phyloP scores from a whole-genome alignment of 2,797 vertebrate species.

The Loris lydekkerianus region DNA sequence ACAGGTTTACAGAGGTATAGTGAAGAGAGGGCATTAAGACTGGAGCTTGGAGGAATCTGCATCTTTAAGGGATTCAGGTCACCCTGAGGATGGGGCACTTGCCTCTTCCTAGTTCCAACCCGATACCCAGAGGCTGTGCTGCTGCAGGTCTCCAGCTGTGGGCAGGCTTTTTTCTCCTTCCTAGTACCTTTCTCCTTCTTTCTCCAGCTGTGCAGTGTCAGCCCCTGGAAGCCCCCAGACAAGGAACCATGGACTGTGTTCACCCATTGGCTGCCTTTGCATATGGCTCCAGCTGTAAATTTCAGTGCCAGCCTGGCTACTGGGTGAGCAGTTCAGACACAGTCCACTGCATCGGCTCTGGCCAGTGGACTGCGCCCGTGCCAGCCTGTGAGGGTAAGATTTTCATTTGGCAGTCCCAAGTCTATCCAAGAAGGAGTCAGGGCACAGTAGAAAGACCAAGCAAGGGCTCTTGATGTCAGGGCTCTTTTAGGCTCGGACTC shows the following conservation, averaged over 20 bases:
- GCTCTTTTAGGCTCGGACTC: background rate
- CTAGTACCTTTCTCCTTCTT: background rate
- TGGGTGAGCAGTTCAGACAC: background rate
- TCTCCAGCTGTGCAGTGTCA: slow-evolving; percentile 61
- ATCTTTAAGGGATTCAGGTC: background rate
- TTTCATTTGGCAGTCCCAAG: background rate
- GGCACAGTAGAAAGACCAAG: background rate
- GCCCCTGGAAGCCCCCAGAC: slow-evolving; percentile 57
- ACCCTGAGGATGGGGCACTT: background rate
- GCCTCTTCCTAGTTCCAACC: background rate
- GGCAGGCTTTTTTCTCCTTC: background rate
- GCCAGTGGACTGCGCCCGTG: slow-evolving; percentile 48
- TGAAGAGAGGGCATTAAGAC: background rate
- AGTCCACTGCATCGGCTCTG: slow-evolving; percentile 44
- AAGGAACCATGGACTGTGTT: slow-evolving; percentile 71
- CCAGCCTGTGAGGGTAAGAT: slow-evolving; percentile 72
- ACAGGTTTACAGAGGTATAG: background rate
- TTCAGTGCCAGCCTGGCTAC: slow-evolving; percentile 69
- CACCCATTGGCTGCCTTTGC: slow-evolving; percentile 55
- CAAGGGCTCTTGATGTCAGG: background rate
- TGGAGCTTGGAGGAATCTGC: background rate
- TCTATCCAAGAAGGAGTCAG: background rate
- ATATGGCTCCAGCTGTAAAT: slow-evolving; percentile 75
- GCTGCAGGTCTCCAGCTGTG: background rate
- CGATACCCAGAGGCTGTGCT: background rate